Conservation (phyloP, 2,888 invertebrate species). For the Meteorus cinctellus region DNA sequence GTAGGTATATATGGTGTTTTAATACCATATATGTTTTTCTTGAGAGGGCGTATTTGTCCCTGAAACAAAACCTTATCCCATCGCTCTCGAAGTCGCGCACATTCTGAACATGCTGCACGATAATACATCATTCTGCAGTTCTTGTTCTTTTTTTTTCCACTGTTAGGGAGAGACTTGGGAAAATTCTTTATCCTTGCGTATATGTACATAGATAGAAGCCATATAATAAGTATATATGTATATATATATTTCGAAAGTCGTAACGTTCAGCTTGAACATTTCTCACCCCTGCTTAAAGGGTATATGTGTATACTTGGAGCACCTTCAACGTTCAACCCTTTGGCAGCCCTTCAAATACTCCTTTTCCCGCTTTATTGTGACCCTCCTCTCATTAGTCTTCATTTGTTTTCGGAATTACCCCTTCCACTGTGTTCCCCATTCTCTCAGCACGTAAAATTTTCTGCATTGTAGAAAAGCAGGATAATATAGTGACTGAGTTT, state of each 20-base stretch:
- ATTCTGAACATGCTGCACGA: constrained; percentile 66
- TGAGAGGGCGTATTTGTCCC: neutral
- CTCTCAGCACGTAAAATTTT: constrained; percentile 27
- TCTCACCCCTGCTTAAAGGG: constrained; percentile 70
- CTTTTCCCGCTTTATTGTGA: constrained; percentile 55
- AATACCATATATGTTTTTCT: neutral
- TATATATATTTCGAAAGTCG: constrained; percentile 54
- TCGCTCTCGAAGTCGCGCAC: constrained; percentile 46
- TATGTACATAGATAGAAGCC: constrained; percentile 50
- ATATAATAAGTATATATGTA: constrained; percentile 27
- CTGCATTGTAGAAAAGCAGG: constrained; percentile 33
- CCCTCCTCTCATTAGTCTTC: constrained; percentile 73
- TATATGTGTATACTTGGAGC: constrained; percentile 62
- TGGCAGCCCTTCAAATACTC: constrained; percentile 55
- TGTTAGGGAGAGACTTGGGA: constrained; percentile 11
- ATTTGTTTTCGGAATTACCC: constrained; percentile 73
- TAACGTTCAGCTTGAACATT: constrained; percentile 72
- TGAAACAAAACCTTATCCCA: neutral
- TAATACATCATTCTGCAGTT: constrained; percentile 70
- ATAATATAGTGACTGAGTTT: neutral
- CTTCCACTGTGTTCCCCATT: constrained; percentile 53
- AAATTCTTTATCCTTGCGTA: constrained; percentile 19
- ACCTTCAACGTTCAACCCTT: constrained; percentile 67
- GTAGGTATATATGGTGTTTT: neutral
- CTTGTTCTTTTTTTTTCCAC: constrained; percentile 10